phyloP scores from a whole-genome alignment of 2,113 vertebrate species.

The Phrynosoma blainvillii region DNA sequence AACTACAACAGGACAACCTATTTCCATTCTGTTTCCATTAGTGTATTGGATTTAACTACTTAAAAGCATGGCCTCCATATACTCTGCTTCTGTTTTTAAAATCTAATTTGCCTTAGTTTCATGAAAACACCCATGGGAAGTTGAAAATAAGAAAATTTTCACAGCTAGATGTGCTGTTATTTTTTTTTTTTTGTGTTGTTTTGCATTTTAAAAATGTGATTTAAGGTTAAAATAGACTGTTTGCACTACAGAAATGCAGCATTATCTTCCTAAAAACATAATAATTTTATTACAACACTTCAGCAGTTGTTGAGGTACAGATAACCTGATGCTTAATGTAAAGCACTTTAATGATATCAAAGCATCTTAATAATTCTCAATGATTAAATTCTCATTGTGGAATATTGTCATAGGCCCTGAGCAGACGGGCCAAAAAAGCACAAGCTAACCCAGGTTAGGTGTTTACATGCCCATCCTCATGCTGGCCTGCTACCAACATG shows the following conservation, averaged over 20 bases:
- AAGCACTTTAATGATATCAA: neutral
- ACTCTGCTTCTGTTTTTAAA: too few species aligned
- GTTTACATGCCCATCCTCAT: too few species aligned
- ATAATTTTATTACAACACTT: accelerated
- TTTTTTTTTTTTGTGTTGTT: neutral
- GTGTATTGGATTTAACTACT: too few species aligned
- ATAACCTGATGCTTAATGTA: neutral
- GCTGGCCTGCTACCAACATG: too few species aligned
- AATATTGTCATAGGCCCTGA: neutral
- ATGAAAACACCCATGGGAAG: neutral
- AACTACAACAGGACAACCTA: too few species aligned
- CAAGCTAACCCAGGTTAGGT: too few species aligned
- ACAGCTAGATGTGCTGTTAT: neutral
- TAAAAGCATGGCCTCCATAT: too few species aligned
- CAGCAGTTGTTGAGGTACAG: conserved; percentile 15
- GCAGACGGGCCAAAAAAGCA: too few species aligned
- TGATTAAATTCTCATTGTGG: neutral
- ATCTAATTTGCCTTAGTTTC: too few species aligned
- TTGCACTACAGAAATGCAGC: conserved; percentile 11
- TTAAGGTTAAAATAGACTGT: neutral
- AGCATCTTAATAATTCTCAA: conserved; percentile 2
- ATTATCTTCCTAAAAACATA: neutral
- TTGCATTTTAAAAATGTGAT: neutral
- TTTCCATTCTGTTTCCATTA: too few species aligned
- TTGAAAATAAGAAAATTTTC: neutral